Conservation (phyloP, 2,888 invertebrate species). For the Xestia sexstrigata region DNA sequence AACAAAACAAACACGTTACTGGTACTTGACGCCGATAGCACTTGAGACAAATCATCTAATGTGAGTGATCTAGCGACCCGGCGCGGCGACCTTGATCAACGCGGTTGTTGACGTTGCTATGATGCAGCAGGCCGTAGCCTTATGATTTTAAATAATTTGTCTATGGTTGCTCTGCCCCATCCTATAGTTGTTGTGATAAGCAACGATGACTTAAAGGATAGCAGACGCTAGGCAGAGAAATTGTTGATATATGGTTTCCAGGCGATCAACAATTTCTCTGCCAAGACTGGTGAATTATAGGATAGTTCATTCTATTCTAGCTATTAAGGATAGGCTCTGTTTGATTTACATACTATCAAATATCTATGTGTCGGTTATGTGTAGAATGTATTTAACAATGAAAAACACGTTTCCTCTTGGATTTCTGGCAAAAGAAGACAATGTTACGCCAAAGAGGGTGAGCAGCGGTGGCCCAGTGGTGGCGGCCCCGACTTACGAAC, state of each 20-base stretch:
- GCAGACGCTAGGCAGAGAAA: not conserved
- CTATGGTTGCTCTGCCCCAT: not conserved
- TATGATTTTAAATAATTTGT: not conserved
- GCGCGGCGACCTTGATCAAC: conserved; percentile 5
- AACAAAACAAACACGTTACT: not conserved
- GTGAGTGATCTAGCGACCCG: conserved; percentile 44
- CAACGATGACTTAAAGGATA: not conserved
- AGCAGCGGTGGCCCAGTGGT: too few species aligned
- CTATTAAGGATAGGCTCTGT: too few species aligned
- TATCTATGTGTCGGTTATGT: too few species aligned
- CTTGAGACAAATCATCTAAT: conserved; percentile 22
- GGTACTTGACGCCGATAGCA: not conserved
- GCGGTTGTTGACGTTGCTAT: conserved; percentile 26
- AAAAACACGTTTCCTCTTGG: too few species aligned
- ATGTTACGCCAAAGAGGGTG: too few species aligned
- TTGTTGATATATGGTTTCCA: not conserved
- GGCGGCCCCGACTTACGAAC: too few species aligned
- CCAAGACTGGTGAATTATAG: too few species aligned
- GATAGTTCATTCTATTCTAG: too few species aligned
- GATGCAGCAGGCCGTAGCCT: not conserved
- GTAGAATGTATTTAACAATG: too few species aligned
- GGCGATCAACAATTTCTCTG: not conserved
- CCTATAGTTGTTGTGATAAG: not conserved
- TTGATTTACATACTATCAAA: too few species aligned
- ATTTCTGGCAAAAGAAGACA: too few species aligned